Evolutionary conservation across 1,140 invertebrate species (phyloP).

Genomic region (Copidosoma floridanum): DNA sequence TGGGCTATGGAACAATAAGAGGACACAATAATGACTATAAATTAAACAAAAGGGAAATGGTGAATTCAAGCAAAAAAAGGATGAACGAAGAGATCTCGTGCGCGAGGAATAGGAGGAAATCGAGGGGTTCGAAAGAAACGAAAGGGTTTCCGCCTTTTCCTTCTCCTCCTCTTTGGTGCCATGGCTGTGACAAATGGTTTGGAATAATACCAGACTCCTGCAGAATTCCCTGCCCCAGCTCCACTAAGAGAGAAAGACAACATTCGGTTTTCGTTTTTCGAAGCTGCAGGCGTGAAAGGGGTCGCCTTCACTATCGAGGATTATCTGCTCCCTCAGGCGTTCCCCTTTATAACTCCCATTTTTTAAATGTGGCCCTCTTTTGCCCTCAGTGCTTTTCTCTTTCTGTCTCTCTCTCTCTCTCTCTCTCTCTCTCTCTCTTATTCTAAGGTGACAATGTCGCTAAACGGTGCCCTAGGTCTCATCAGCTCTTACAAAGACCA

Average conservation of each 20-base stretch:
- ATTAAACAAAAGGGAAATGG: not conserved
- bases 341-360: too few relatives aligned
- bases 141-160: conserved; percentile 46
- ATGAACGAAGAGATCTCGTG: not conserved
- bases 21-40: too few relatives aligned
- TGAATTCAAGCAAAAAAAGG: not conserved
- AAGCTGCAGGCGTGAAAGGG: conserved; percentile 9
- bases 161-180: too few relatives aligned
- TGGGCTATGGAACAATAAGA: too few relatives aligned
- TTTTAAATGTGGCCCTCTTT: too few relatives aligned
- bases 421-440: not conserved
- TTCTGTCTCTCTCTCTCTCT: not conserved
- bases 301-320: too few relatives aligned
- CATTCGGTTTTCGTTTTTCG: conserved; percentile 39
- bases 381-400: too few relatives aligned
- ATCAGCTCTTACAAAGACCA: too few relatives aligned
- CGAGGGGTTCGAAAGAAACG: conserved; percentile 34
- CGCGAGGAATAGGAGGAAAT: conserved; percentile 7
- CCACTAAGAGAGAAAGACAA: conserved; percentile 27
- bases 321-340: too few relatives aligned
- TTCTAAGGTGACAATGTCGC: conserved; percentile 39
- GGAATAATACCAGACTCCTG: conserved; percentile 56
- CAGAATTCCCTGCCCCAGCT: conserved; percentile 37
- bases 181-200: conserved; percentile 56
- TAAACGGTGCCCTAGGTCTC: conserved; percentile 50